These are phyloP conservation scores for Neomorphus geoffroyi DNA, from an alignment of 2,797 vertebrate genomes.

Conservation along the genomic window DNA sequence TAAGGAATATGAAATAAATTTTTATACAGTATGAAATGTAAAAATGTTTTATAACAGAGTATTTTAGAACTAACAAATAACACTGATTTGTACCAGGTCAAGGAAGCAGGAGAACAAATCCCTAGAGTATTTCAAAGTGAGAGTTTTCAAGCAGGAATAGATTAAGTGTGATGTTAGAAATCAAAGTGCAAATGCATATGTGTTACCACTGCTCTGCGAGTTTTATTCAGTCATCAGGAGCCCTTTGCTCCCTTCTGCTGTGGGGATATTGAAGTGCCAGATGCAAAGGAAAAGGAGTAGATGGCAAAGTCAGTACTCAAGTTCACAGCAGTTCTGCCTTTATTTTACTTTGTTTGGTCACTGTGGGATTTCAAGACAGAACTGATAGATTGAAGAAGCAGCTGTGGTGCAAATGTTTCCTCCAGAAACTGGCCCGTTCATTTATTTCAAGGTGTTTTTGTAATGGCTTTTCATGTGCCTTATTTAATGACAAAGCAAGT, in stretches of 20 bases:
- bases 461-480: not conserved
- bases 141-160: constrained; percentile 12
- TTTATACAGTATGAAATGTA: not conserved
- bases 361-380: not conserved
- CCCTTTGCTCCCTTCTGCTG: not conserved
- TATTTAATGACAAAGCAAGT: not conserved
- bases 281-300: not conserved
- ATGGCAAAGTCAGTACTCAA: not conserved
- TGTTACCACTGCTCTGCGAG: not conserved
- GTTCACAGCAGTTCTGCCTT: not conserved
- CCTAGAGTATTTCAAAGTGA: not conserved
- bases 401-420: not conserved
- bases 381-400: not conserved
- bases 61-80: not conserved
- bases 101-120: not conserved
- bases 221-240: not conserved
- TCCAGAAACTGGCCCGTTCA: not conserved
- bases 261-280: not conserved
- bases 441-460: not conserved
- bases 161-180: constrained; percentile 15
- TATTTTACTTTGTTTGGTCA: not conserved
- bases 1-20: not conserved
- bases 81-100: not conserved
- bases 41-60: not conserved
- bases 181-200: not conserved